A percentile compares a stretch with the other conserved stretches of the same genome.
Conservation (phyloP, 2,888 invertebrate species). For the Pardosa pseudoannulata region DNA sequence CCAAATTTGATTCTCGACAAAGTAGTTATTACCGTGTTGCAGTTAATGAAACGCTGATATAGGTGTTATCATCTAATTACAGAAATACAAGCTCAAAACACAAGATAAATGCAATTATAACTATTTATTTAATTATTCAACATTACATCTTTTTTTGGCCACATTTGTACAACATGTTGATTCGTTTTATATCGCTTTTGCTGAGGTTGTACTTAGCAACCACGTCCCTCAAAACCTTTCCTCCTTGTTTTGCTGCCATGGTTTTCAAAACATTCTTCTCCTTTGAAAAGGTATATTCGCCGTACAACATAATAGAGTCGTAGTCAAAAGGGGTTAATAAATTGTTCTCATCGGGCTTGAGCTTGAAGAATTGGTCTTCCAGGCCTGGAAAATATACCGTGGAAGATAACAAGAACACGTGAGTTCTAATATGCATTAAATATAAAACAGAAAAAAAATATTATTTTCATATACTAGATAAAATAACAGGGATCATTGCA, state of each 20-base stretch:
- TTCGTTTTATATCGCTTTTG: not conserved
- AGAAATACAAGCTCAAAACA: not conserved
- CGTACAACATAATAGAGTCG: conserved; percentile 25
- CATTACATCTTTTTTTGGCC: not conserved
- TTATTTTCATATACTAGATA: too few species aligned
- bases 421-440: too few species aligned
- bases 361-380: conserved; percentile 15
- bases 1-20: too few species aligned
- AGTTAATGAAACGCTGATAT: too few species aligned
- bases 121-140: too few species aligned
- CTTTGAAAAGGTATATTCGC: conserved; percentile 22
- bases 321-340: conserved; percentile 13
- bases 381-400: not conserved
- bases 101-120: not conserved
- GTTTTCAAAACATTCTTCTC: conserved; percentile 5
- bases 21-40: too few species aligned
- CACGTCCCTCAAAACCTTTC: not conserved
- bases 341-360: not conserved
- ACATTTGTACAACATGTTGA: conserved; percentile 20
- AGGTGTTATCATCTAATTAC: too few species aligned
- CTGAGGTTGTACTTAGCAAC: not conserved
- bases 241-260: not conserved
- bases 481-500: too few species aligned
- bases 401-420: too few species aligned
- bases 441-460: too few species aligned